phyloP scores from a whole-genome alignment of 1,140 invertebrate genomes.

The Sarcophaga bullata region DNA sequence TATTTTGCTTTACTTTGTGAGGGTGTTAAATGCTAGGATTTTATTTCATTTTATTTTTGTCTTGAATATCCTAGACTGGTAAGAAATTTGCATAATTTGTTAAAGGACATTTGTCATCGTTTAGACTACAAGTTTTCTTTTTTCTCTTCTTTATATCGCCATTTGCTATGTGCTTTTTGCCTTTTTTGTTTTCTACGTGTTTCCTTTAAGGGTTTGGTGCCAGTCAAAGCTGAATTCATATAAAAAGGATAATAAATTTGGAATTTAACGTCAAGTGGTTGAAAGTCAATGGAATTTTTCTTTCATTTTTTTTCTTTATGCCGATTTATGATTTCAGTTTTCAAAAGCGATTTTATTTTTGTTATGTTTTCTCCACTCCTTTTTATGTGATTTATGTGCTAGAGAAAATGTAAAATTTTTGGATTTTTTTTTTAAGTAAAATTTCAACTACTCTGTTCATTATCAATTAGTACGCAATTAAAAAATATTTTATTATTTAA shows the following conservation, averaged over 20 bases:
- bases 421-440: too few relatives aligned
- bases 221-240: too few relatives aligned
- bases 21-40: conserved; percentile 32
- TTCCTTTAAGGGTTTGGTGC: too few relatives aligned
- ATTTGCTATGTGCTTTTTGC: not conserved
- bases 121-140: not conserved
- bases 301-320: not conserved
- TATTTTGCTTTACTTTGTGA: not conserved
- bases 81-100: conserved; percentile 44
- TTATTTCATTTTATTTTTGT: not conserved
- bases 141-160: too few relatives aligned
- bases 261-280: not conserved
- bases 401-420: too few relatives aligned
- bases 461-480: too few relatives aligned
- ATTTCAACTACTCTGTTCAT: too few relatives aligned
- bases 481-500: too few relatives aligned
- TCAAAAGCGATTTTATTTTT: too few relatives aligned
- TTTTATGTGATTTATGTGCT: too few relatives aligned
- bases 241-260: conserved; percentile 4
- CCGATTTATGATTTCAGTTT: not conserved
- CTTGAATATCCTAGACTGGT: not conserved
- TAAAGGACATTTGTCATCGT: conserved; percentile 33
- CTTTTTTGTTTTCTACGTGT: not conserved
- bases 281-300: not conserved
- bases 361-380: too few relatives aligned